Percentiles rank a stretch among this genome's conserved stretches.
Evolutionary conservation across 2,113 vertebrate genomes (phyloP).

Genomic region (Trematomus loennbergii): DNA sequence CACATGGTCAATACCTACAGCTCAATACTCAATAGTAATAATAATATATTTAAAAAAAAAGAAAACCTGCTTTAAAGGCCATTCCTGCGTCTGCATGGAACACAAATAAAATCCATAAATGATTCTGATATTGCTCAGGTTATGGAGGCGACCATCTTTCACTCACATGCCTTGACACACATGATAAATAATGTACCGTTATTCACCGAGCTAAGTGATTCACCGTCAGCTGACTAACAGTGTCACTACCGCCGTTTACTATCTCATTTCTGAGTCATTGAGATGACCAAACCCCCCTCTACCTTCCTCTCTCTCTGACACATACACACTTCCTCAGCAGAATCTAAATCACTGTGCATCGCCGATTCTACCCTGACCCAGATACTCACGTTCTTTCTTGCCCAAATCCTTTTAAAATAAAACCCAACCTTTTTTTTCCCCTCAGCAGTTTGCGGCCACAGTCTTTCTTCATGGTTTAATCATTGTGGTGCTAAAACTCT

Average conservation of each 20-base stretch:
- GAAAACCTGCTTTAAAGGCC: constrained; percentile 37
- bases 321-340: constrained; percentile 22
- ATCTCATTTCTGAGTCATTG: constrained; percentile 41
- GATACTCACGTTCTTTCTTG: constrained; percentile 62
- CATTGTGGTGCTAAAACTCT: constrained; percentile 47
- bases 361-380: constrained; percentile 73
- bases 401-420: constrained; percentile 75
- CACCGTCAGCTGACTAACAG: constrained; percentile 14
- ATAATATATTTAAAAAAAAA: constrained; percentile 5
- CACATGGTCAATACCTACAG: constrained; percentile 64
- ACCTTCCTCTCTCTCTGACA: background rate
- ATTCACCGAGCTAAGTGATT: constrained; percentile 24
- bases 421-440: constrained; percentile 40
- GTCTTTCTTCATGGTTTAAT: constrained; percentile 73
- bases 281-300: constrained; percentile 9
- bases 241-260: constrained; percentile 28
- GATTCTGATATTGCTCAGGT: constrained; percentile 5
- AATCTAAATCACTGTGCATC: constrained; percentile 55
- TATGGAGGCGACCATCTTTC: constrained; percentile 16
- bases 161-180: background rate
- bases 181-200: background rate
- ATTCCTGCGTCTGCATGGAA: constrained; percentile 8
- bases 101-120: constrained; percentile 1
- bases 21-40: constrained; percentile 69
- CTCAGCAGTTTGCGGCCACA: constrained; percentile 26